phyloP scores from a whole-genome alignment of 2,113 vertebrate species.

The Montifringilla adamsi region DNA sequence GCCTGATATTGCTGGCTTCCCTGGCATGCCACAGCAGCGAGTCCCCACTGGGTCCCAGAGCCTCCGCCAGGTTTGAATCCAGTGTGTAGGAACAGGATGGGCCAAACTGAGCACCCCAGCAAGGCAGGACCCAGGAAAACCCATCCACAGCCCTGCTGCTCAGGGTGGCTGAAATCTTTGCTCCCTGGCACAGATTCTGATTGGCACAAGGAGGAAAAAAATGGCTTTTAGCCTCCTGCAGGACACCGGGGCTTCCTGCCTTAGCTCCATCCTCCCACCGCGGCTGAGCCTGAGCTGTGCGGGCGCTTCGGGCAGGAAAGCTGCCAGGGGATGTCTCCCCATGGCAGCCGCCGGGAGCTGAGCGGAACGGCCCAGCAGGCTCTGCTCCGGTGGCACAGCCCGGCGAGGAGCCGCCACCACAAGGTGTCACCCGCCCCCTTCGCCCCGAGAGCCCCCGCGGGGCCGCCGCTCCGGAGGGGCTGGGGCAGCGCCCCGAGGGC shows the following conservation, averaged over 20 bases:
- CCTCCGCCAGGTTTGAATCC: neutral
- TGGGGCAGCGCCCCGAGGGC: neutral
- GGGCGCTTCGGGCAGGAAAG: accelerated
- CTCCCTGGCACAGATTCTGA: neutral
- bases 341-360: accelerated
- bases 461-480: neutral
- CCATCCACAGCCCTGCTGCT: neutral
- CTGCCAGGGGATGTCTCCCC: accelerated
- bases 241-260: accelerated
- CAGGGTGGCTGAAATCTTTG: accelerated
- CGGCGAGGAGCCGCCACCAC: neutral
- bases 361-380: neutral
- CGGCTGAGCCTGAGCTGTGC: neutral
- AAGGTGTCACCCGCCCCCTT: slow-evolving; percentile 46
- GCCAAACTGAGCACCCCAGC: accelerated
- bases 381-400: neutral
- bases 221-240: neutral
- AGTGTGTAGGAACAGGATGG: neutral
- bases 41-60: accelerated
- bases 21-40: accelerated
- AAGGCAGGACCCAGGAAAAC: accelerated
- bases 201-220: accelerated
- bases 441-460: neutral
- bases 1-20: accelerated
- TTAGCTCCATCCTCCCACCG: neutral